A percentile compares a stretch with the other conserved stretches of the same genome.
Conservation (phyloP, 2,113 vertebrate species). For the Pterocles gutturalis region DNA sequence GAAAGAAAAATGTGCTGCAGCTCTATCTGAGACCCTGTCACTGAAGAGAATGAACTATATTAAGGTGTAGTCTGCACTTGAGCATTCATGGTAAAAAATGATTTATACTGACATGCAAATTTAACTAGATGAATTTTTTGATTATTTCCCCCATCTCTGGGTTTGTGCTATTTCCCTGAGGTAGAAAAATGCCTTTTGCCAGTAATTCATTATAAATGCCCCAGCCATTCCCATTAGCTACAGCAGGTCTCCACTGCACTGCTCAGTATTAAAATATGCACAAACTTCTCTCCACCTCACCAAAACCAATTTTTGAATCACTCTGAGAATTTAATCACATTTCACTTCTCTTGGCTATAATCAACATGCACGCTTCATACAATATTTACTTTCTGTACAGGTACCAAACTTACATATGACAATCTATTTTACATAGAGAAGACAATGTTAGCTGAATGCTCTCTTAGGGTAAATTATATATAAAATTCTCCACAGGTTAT, state of each 20-base stretch:
- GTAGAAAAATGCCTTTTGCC: constrained; percentile 51
- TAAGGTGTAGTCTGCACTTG: background rate
- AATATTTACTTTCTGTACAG: constrained; percentile 15
- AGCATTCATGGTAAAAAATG: background rate
- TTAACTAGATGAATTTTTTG: constrained; percentile 39
- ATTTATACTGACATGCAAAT: constrained; percentile 42
- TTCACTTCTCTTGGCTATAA: constrained; percentile 31
- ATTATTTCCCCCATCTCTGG: constrained; percentile 32
- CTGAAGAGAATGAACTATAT: background rate
- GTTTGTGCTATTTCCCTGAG: constrained; percentile 24
- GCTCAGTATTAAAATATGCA: constrained; percentile 63
- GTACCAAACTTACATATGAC: background rate
- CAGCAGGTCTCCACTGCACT: constrained; percentile 32
- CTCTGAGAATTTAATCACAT: constrained; percentile 41
- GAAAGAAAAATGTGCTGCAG: background rate
- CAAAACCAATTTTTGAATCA: constrained; percentile 39
- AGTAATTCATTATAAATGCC: constrained; percentile 64
- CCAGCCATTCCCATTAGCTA: constrained; percentile 54
- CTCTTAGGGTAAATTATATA: background rate
- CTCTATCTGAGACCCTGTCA: background rate
- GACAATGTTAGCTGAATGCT: background rate
- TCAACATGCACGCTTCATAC: background rate
- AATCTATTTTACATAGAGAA: background rate
- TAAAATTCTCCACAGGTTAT: background rate
- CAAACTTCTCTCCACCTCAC: constrained; percentile 39